Evolutionary conservation across 1,140 invertebrate genomes (phyloP).

Genomic region (Nomia melanderi): DNA sequence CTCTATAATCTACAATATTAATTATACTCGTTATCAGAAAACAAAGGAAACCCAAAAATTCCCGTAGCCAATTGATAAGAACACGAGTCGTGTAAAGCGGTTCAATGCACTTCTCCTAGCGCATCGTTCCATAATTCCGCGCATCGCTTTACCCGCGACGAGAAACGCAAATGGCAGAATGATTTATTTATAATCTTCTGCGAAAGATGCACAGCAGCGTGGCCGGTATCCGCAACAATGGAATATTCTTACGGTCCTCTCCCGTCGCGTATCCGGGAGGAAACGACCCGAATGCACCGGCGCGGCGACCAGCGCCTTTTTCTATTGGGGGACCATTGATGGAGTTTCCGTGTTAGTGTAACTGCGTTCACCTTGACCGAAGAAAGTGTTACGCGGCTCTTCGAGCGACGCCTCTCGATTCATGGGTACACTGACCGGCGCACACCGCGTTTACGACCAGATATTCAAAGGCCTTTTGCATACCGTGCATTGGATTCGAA

Average conservation of each 20-base stretch:
- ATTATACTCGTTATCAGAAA: too few relatives aligned
- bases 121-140: slow-evolving; percentile 5
- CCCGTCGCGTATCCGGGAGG: neutral
- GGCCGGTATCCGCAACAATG: neutral
- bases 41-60: too few relatives aligned
- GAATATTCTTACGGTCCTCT: neutral
- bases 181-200: neutral
- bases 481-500: neutral
- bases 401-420: slow-evolving; percentile 6
- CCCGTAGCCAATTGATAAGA: too few relatives aligned
- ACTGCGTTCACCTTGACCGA: slow-evolving; percentile 30
- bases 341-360: slow-evolving; percentile 10
- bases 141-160: too few relatives aligned
- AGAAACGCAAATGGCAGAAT: neutral
- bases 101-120: neutral
- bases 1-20: too few relatives aligned
- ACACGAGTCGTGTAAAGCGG: too few relatives aligned
- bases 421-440: neutral
- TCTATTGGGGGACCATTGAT: neutral
- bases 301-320: neutral
- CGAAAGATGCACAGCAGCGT: neutral
- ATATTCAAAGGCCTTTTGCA: neutral
- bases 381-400: slow-evolving; percentile 53
- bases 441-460: neutral
- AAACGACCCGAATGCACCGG: neutral